Conservation (phyloP, 92 coral and sea anemone genomes). For the Paragorgia papillata region DNA sequence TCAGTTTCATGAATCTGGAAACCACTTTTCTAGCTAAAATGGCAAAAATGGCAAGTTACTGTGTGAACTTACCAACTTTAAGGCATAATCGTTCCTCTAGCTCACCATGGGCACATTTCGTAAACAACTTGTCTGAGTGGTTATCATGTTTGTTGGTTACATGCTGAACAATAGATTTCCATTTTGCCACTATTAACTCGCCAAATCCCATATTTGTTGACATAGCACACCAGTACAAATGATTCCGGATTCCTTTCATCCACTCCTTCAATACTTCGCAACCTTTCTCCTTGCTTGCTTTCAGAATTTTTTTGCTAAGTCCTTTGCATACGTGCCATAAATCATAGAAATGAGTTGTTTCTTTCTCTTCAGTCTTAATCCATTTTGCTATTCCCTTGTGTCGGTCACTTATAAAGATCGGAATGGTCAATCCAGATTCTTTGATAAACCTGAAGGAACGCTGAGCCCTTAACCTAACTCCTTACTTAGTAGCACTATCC, state of each 20-base stretch:
- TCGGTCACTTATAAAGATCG: constrained; percentile 38
- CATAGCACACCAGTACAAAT: constrained; percentile 39
- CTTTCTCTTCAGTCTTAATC: background rate
- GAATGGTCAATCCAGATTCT: constrained; percentile 2
- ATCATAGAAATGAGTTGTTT: constrained; percentile 31
- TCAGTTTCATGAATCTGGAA: background rate
- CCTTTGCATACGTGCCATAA: constrained; percentile 46
- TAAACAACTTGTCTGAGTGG: constrained; percentile 30
- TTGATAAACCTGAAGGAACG: constrained; percentile 12
- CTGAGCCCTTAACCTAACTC: too few species aligned
- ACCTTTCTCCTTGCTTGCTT: constrained; percentile 37
- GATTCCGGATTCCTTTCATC: constrained; percentile 24
- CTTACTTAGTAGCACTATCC: too few species aligned
- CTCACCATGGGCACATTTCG: constrained; percentile 36
- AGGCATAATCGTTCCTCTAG: constrained; percentile 42
- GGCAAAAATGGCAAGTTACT: background rate
- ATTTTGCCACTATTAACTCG: too few species aligned
- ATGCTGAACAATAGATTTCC: constrained; percentile 37
- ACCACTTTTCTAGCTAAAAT: background rate
- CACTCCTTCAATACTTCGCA: constrained; percentile 24
- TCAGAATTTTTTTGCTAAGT: constrained; percentile 2
- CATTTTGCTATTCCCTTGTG: constrained; percentile 39
- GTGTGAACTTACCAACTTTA: constrained; percentile 25
- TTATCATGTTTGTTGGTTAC: constrained; percentile 27
- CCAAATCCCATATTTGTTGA: too few species aligned